Base-by-base conservation (phyloP, 2,113 vertebrate species). In the Lichenostomus cassidix region DNA sequence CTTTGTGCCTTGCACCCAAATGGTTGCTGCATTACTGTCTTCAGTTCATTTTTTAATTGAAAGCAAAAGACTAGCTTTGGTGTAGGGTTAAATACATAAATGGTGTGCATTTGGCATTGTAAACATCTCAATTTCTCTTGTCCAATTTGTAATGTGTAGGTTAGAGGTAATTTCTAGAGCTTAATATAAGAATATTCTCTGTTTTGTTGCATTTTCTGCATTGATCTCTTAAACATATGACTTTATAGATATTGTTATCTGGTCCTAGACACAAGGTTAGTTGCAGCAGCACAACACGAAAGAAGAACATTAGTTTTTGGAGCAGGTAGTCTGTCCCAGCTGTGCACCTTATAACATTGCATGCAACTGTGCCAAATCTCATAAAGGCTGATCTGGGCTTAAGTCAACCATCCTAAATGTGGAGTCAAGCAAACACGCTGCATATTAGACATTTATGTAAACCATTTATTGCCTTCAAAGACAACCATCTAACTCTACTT, bases 401-500 rank as follows among this genome's bases (percentile, higher is more conserved):
- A 67, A 76, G 63, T 33, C n/a, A 58, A 1, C 70, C 59, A 80
- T 76, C 46, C 59, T 50, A 63, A 89, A 31, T 3, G 8, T 47
- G 69, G 37, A 79, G 42, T 69, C 25, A 59, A 65, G 50, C 64
- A 80, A 84, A 39, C 10, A 3, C 3, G 22, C 44, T 82, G 52
- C 0, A 0, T 47, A 7, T 84, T 6, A 67, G 29, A 19, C 1
- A 2, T 27, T 7, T 49, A 9, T 8, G 19, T 29, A 29, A 87
- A 78, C 23, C 20, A 10, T n/a, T 28, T 65, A 73, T 27, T 74
- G 44, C 31, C 27, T 59, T 78, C n/a, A 35, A n/a, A 77, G 56
- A n/a, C 20, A 18, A 50, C 20, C 20, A 27, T 23, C 37, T 28
- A 69, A 55, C 27, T 71, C 50, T 22, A 0, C 22, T 37, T 50